Percentiles rank a stretch among this genome's conserved stretches.
These are phyloP conservation scores for Pseudococcus viburni DNA, from an alignment of 2,888 invertebrate species.

Conservation along the genomic window DNA sequence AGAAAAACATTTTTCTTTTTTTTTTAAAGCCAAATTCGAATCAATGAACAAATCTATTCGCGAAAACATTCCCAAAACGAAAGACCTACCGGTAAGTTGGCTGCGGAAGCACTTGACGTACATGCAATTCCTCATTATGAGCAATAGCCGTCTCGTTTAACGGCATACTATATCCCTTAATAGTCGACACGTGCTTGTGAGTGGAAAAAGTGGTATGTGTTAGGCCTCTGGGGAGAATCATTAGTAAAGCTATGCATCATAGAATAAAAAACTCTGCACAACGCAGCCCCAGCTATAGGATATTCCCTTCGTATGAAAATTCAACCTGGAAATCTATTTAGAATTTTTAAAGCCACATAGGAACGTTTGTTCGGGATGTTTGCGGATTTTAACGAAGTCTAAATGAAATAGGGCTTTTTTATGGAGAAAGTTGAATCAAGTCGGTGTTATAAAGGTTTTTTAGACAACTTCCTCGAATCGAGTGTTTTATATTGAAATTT, in stretches of 20 bases:
- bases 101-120: slow-evolving; percentile 20
- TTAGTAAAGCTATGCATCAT: slow-evolving; percentile 47
- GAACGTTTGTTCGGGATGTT: slow-evolving; percentile 26
- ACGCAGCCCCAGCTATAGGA: neutral
- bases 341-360: neutral
- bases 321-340: slow-evolving; percentile 23
- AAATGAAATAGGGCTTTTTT: slow-evolving; percentile 10
- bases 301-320: neutral
- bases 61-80: neutral
- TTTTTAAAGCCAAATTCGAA: neutral
- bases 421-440: neutral
- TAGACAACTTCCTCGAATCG: too few species aligned
- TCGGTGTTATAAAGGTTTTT: neutral
- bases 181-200: slow-evolving; percentile 46
- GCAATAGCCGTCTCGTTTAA: slow-evolving; percentile 44
- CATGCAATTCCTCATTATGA: slow-evolving; percentile 41
- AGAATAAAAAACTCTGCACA: slow-evolving; percentile 21
- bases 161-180: slow-evolving; percentile 44
- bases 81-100: neutral
- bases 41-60: neutral
- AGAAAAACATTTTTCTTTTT: neutral
- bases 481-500: too few species aligned
- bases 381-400: neutral
- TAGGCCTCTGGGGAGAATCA: slow-evolving; percentile 35
- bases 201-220: slow-evolving; percentile 41